phyloP scores from a whole-genome alignment of 2,797 vertebrate species.

The Sebastes steindachneri region DNA sequence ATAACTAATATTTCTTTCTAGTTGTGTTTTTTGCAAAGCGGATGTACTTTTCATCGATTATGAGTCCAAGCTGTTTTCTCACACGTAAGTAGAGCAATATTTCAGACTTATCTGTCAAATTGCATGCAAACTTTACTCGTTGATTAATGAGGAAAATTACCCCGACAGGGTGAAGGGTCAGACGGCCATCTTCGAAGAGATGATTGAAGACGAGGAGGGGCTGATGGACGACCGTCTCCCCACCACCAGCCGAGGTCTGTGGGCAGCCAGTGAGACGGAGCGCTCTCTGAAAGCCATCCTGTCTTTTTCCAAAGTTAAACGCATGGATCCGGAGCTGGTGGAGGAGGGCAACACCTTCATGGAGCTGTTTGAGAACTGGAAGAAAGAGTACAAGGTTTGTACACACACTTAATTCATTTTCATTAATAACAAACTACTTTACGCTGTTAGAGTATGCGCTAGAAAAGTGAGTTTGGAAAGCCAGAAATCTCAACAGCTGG shows the following conservation, averaged over 20 bases:
- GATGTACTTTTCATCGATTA: constrained; percentile 98
- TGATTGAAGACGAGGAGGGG: constrained; percentile 98
- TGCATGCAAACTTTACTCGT: not conserved
- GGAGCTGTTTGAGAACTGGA: constrained; percentile 97
- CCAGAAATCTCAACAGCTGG: not conserved
- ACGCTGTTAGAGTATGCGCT: not conserved
- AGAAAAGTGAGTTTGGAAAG: not conserved
- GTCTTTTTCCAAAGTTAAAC: constrained; percentile 92
- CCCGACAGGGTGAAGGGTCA: constrained; percentile 92
- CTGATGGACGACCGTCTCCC: constrained; percentile 94
- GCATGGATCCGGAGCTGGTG: constrained; percentile 87
- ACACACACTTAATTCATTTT: not conserved
- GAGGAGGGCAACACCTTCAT: constrained; percentile 95
- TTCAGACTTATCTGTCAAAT: not conserved
- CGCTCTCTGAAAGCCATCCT: constrained; percentile 92
- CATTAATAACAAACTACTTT: not conserved
- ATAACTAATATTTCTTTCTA: constrained; percentile 49
- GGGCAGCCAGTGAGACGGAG: constrained; percentile 95
- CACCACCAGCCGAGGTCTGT: constrained; percentile 94
- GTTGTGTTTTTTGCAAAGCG: constrained; percentile 98
- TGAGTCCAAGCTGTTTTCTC: constrained; percentile 97
- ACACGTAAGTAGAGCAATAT: constrained; percentile 90
- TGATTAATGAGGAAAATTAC: not conserved
- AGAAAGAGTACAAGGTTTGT: constrained; percentile 97
- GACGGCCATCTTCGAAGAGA: constrained; percentile 97